Percentiles rank a stretch among this genome's conserved stretches.
phyloP scores from a whole-genome alignment of 1,140 invertebrate species.

The Lysiphlebus fabarum region DNA sequence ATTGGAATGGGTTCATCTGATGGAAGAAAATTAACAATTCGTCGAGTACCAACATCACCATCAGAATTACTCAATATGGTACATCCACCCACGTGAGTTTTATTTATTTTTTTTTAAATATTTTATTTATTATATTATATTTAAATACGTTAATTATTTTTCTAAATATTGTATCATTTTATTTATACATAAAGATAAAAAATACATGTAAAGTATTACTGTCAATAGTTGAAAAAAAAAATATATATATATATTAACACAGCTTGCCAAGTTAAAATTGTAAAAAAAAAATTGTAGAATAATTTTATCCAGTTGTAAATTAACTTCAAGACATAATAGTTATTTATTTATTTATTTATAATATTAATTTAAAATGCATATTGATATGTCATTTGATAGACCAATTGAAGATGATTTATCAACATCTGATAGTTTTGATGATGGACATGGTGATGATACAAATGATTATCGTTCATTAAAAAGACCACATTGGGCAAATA shows the following conservation, averaged over 20 bases:
- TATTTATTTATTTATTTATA: too few relatives aligned
- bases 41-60: constrained; percentile 76
- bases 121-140: background rate
- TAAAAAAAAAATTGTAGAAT: too few relatives aligned
- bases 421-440: constrained; percentile 65
- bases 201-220: too few relatives aligned
- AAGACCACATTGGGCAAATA: constrained; percentile 82
- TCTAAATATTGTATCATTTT: too few relatives aligned
- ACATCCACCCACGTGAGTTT: constrained; percentile 75
- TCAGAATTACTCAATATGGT: constrained; percentile 78
- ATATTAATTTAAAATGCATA: too few relatives aligned
- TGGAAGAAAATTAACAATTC: constrained; percentile 77
- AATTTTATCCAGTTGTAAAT: too few relatives aligned
- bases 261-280: too few relatives aligned
- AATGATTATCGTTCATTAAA: constrained; percentile 67
- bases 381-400: constrained; percentile 40
- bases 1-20: constrained; percentile 83
- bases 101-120: constrained; percentile 4
- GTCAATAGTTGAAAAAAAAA: too few relatives aligned
- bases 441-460: constrained; percentile 61
- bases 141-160: too few relatives aligned
- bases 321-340: too few relatives aligned
- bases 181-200: too few relatives aligned
- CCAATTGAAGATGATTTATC: constrained; percentile 66
- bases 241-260: too few relatives aligned